Evolutionary conservation across 2,113 vertebrate species (phyloP).

Genomic region (crab-eating macaque (Macaca fascicularis)): DNA sequence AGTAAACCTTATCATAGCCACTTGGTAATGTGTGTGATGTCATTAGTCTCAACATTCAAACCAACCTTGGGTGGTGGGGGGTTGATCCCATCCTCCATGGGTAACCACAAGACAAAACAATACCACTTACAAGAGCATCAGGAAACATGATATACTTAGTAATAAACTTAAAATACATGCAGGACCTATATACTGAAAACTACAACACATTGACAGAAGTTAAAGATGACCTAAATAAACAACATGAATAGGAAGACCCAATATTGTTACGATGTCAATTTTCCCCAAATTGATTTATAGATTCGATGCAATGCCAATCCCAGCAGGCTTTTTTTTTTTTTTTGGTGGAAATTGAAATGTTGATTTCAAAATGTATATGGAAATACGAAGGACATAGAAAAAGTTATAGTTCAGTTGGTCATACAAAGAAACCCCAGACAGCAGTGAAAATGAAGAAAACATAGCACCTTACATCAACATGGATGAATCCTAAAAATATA

Average conservation of each 20-base stretch:
- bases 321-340: neutral
- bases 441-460: neutral
- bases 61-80: neutral
- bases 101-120: neutral
- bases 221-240: constrained; percentile 19
- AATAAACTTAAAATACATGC: neutral
- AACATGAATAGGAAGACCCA: neutral
- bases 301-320: neutral
- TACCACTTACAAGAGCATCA: neutral
- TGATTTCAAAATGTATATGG: neutral
- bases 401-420: neutral
- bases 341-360: neutral
- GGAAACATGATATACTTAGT: neutral
- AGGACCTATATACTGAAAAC: neutral
- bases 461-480: neutral
- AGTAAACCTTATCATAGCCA: neutral
- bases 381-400: neutral
- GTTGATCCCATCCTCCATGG: neutral
- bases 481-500: neutral
- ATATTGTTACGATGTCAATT: neutral
- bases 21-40: neutral
- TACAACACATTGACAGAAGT: neutral
- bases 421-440: neutral
- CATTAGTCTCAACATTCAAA: neutral
- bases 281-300: neutral